Conservation (phyloP, 2,113 vertebrate species). For the Myanophis thanlyinensis region DNA sequence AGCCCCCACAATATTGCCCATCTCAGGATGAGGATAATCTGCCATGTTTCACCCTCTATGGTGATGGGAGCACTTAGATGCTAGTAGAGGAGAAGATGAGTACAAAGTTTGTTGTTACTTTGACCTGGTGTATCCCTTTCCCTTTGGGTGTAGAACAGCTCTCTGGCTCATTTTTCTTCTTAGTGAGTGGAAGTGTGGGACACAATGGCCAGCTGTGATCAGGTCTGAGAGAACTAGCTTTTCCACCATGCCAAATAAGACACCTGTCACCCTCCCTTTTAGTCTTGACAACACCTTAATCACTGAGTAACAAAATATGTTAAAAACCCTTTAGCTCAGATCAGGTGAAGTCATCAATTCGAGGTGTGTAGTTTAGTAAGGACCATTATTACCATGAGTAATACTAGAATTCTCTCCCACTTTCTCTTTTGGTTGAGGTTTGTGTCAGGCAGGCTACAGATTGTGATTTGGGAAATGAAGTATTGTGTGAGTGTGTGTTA, state of each 20-base stretch:
- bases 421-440: not conserved
- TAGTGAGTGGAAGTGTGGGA: not conserved
- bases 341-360: not conserved
- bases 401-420: not conserved
- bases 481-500: not conserved
- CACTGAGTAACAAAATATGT: not conserved
- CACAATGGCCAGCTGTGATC: not conserved
- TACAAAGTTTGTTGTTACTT: not conserved
- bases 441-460: not conserved
- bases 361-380: not conserved
- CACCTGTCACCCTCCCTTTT: too few species aligned
- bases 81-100: not conserved
- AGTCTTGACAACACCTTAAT: too few species aligned
- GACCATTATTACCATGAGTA: not conserved
- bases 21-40: not conserved
- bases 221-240: not conserved
- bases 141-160: not conserved
- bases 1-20: not conserved
- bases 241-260: not conserved
- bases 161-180: not conserved
- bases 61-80: too few species aligned
- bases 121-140: not conserved
- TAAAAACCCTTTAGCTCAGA: not conserved
- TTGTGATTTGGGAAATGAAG: not conserved
- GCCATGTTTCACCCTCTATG: not conserved